A percentile compares a stretch with the other conserved stretches of the same genome.
These are phyloP conservation scores for Parauchenoglanis ngamensis DNA, from an alignment of 2,797 vertebrate species.

Conservation along the genomic window DNA sequence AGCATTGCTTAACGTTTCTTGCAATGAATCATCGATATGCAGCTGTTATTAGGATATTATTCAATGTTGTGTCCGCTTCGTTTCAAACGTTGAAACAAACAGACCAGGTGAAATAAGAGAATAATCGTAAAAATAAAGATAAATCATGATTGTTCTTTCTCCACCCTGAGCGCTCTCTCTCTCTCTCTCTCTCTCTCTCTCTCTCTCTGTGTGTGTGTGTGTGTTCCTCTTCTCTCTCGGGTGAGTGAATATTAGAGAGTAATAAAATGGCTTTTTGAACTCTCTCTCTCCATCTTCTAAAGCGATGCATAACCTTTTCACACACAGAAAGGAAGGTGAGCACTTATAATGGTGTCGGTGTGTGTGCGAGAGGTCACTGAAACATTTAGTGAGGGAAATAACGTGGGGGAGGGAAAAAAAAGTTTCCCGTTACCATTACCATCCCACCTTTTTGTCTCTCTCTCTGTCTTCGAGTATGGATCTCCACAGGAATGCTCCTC, in stretches of 20 bases:
- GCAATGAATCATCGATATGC: background rate
- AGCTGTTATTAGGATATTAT: background rate
- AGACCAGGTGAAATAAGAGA: background rate
- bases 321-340: background rate
- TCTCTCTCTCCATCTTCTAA: background rate
- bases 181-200: conserved; percentile 43
- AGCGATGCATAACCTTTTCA: background rate
- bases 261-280: conserved; percentile 9
- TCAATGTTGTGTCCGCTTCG: background rate
- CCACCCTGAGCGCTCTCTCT: conserved; percentile 18
- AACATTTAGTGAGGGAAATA: conserved; percentile 10
- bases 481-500: background rate
- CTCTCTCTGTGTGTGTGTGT: background rate
- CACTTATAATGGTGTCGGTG: background rate
- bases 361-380: background rate
- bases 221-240: conserved; percentile 23
- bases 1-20: background rate
- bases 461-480: background rate
- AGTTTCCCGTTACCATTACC: background rate
- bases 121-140: background rate
- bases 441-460: background rate
- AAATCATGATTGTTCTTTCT: background rate
- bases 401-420: background rate
- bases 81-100: background rate
- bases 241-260: background rate